Evolutionary conservation across 2,797 vertebrate genomes (phyloP), one percentile per base, ranked within the genome.

Genomic region (Meriones psammophilus): DNA sequence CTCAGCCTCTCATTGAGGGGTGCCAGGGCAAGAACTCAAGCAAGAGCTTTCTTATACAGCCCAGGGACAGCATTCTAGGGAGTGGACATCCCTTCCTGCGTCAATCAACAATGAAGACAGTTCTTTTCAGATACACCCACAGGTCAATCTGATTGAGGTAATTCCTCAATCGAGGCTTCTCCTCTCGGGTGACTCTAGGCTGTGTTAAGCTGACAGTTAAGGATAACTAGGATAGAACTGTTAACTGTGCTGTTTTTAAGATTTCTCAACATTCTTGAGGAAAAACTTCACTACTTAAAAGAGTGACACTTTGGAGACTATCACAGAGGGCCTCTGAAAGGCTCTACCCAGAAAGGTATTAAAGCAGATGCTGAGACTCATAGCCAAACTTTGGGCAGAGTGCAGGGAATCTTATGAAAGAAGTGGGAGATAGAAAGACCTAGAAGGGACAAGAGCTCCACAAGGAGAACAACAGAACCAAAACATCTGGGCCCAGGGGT

Each of bases 211-310:
- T 79, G 50, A 33, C 33, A 58, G 33, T 79, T 56, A 79, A 33
- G 30, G 50, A 3, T 79, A 78, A 54, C 46, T 56, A 58, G 77
- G 77, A 58, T 30, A 78, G 77, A 78, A 15, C 22, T 64, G n/a
- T 83, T 85, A 95, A 56, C 36, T 76, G 94, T 88, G 36, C 9
- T 54, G 39, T 60, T 50, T 93, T 76, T 68, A 79, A 87, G 68
- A 58, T 92, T 86, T 94, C 91, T 93, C 58, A 71, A 58, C 15
- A 24, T 68, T 26, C 24, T 88, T 36, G n/a, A 39, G 46, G 56
- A 68, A 92, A 42, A 54, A 68, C 93, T 58, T 91, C 73, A 85
- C 17, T 2, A n/a, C 28, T 76, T 60, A 74, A 36, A 74, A 86
- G 88, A 92, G 18, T 87, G 36, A 33, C 24, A 18, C 88, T 92